These are phyloP conservation scores for Phacellophora camtschatica DNA, from an alignment of 30 jellyfish, hydroid and myxozoan genomes.

Conservation along the genomic window DNA sequence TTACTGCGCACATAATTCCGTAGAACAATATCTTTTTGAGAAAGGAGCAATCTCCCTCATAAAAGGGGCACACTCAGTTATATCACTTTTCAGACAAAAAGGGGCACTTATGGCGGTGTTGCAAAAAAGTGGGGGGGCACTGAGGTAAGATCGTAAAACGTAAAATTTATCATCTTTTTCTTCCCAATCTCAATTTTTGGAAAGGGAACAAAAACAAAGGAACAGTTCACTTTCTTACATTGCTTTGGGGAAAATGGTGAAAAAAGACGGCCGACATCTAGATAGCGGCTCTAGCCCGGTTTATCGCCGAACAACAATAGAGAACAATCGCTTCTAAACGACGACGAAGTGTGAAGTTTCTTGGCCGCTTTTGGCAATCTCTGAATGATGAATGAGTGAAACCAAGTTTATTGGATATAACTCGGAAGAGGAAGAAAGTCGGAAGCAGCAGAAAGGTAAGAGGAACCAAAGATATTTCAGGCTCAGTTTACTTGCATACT, in stretches of 20 bases:
- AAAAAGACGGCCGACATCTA: too few species aligned
- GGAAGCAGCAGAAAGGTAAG: constrained; percentile 73
- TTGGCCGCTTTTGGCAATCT: too few species aligned
- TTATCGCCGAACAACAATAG: background rate
- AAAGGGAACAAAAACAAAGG: too few species aligned
- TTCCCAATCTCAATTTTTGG: background rate
- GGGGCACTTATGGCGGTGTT: too few species aligned
- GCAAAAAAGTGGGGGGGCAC: background rate
- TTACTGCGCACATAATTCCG: too few species aligned
- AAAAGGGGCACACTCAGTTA: background rate
- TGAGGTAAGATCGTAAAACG: background rate
- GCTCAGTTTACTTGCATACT: constrained; percentile 56
- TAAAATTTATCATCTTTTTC: background rate
- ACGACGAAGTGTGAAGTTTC: too few species aligned
- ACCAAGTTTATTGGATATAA: background rate
- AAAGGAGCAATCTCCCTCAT: background rate
- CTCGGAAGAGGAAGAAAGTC: constrained; percentile 70
- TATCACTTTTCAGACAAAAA: too few species aligned
- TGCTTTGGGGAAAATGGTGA: too few species aligned
- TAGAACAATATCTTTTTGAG: too few species aligned
- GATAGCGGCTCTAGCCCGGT: background rate
- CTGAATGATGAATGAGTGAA: too few species aligned
- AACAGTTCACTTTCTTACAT: too few species aligned
- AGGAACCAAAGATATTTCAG: constrained; percentile 4
- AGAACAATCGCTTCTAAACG: background rate